These are phyloP conservation scores for Cosmopolites sordidus DNA, from an alignment of 2,888 invertebrate species.

Conservation along the genomic window DNA sequence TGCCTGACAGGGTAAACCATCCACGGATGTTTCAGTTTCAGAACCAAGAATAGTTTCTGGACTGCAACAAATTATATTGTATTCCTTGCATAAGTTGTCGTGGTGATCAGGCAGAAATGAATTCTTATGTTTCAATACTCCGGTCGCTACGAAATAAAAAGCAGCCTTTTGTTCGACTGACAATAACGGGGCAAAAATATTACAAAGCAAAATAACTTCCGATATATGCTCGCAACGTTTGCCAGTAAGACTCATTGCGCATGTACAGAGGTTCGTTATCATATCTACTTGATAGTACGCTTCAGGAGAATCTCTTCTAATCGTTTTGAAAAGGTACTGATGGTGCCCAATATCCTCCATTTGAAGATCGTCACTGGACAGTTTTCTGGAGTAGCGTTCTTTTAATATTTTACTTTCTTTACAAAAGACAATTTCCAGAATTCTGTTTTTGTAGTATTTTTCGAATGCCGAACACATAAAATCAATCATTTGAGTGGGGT, in stretches of 20 bases:
- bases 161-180: slow-evolving; percentile 15
- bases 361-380: background rate
- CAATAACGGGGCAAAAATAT: slow-evolving; percentile 10
- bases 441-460: slow-evolving; percentile 15
- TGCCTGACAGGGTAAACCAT: background rate
- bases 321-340: slow-evolving; percentile 14
- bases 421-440: slow-evolving; percentile 17
- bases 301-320: slow-evolving; percentile 2
- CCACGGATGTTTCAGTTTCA: background rate
- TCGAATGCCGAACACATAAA: slow-evolving; percentile 21
- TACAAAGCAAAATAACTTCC: slow-evolving; percentile 6
- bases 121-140: slow-evolving; percentile 11
- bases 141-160: slow-evolving; percentile 14
- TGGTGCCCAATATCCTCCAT: slow-evolving; percentile 18
- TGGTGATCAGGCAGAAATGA: slow-evolving; percentile 12
- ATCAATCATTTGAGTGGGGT: slow-evolving; percentile 15
- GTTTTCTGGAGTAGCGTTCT: slow-evolving; percentile 7
- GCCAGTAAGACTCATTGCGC: slow-evolving; percentile 6
- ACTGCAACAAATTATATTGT: slow-evolving; percentile 7
- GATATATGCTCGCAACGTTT: slow-evolving; percentile 15
- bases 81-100: slow-evolving; percentile 2
- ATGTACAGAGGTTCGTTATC: slow-evolving; percentile 19
- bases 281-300: slow-evolving; percentile 18
- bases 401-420: slow-evolving; percentile 12
- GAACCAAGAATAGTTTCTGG: slow-evolving; percentile 5